A percentile compares a stretch with the other conserved stretches of the same genome.
Evolutionary conservation across 2,797 vertebrate species (phyloP).

Genomic region (Naso thynnoides): DNA sequence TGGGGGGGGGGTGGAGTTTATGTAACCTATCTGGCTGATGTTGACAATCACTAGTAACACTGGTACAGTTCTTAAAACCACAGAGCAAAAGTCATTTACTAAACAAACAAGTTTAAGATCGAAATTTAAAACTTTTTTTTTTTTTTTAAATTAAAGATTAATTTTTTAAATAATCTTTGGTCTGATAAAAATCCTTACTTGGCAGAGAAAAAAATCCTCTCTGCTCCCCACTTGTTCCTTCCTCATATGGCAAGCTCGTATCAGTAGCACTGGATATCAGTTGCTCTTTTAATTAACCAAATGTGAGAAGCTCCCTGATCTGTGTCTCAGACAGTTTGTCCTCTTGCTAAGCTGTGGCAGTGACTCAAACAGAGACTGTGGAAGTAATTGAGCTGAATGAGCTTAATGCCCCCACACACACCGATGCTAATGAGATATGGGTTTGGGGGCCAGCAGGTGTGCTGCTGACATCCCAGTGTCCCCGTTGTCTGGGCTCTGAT

Average conservation of each 20-base stretch:
- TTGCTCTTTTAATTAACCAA: slow-evolving; percentile 71
- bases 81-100: too few species aligned
- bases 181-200: slow-evolving; percentile 13
- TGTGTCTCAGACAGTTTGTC: slow-evolving; percentile 71
- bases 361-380: slow-evolving; percentile 64
- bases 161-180: slow-evolving; percentile 2
- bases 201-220: slow-evolving; percentile 10
- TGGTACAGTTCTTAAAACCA: not conserved
- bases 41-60: too few species aligned
- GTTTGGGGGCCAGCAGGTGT: slow-evolving; percentile 66
- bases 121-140: not conserved
- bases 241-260: not conserved
- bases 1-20: too few species aligned
- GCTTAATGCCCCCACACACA: slow-evolving; percentile 65
- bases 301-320: slow-evolving; percentile 64
- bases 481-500: slow-evolving; percentile 43
- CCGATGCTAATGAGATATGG: slow-evolving; percentile 76
- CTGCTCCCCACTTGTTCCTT: not conserved
- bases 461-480: slow-evolving; percentile 45
- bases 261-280: slow-evolving; percentile 37
- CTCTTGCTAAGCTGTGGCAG: slow-evolving; percentile 68
- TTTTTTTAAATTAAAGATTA: slow-evolving; percentile 1
- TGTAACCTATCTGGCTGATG: too few species aligned
- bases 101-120: not conserved
- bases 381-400: slow-evolving; percentile 83